Evolutionary conservation across 37 sponge, comb jelly and placozoan genomes (phyloP).

Genomic region (Spongia lamella): DNA sequence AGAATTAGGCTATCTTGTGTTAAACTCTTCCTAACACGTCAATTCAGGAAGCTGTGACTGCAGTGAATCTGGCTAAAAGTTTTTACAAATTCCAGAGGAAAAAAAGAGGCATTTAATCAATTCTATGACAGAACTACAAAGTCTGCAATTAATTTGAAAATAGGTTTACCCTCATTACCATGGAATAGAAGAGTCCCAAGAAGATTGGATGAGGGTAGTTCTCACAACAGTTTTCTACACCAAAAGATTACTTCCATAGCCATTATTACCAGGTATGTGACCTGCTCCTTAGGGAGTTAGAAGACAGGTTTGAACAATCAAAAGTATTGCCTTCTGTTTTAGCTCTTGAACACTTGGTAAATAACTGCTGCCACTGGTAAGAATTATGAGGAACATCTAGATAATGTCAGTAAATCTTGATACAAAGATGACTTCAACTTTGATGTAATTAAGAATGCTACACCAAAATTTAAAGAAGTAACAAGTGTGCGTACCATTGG

Average conservation of each 20-base stretch:
- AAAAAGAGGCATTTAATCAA: constrained; percentile 14
- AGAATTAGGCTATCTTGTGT: constrained; percentile 19
- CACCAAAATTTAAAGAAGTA: constrained; percentile 46
- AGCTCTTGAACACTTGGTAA: constrained; percentile 26
- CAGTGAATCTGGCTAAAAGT: neutral
- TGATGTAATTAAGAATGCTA: constrained; percentile 45
- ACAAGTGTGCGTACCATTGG: constrained; percentile 53
- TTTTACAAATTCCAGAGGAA: constrained; percentile 20
- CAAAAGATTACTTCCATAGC: neutral
- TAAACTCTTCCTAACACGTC: constrained; percentile 42
- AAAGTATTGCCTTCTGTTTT: constrained; percentile 1
- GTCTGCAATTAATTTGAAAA: constrained; percentile 9
- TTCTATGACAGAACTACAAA: constrained; percentile 24
- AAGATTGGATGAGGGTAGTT: constrained; percentile 1
- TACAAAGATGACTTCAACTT: constrained; percentile 59
- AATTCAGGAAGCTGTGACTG: constrained; percentile 34
- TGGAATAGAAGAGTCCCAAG: constrained; percentile 10
- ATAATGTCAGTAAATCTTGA: constrained; percentile 25
- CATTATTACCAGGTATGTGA: constrained; percentile 6
- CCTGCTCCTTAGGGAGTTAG: neutral
- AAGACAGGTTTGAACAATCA: constrained; percentile 3
- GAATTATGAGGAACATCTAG: constrained; percentile 10
- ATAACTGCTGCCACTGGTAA: constrained; percentile 48
- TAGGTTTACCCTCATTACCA: constrained; percentile 25
- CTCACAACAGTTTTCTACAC: neutral